Evolutionary conservation across 2,113 vertebrate species (phyloP), one percentile per base, ranked within the genome.

Genomic region (Hippolais icterina): DNA sequence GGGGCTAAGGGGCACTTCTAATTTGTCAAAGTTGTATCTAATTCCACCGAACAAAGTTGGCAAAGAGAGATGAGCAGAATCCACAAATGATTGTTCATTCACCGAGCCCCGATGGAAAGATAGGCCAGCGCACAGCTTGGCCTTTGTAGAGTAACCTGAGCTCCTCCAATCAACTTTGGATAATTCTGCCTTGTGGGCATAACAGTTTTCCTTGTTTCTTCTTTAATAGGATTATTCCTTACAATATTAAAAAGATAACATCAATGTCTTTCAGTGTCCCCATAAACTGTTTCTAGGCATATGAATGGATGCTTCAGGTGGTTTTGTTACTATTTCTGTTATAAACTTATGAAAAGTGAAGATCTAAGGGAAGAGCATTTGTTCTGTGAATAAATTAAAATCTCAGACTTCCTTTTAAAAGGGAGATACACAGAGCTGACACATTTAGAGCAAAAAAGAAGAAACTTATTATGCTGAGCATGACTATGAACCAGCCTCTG

Each of bases 1-100:
- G 66, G 96, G 97, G 97, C 95, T 85, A 76, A 83, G 79, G 93
- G 97, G 96, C 97, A 93, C 96, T 96, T 98, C 98, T 98, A 98
- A 98, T 98, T 98, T 98, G 98, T 98, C 98, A 97, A 97, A 98
- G 98, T 98, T 98, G 98, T 98, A 98, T 98, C 98, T 98, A 97
- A 98, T 98, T 98, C 98, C 98, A 97, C 93, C 47, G 98, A 98
- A 98, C 98, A 98, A 98, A 98, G 98, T 98, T 98, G 1, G 52
- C 94, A 97, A 96, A 97, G 98, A 98, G 98, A 98, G 98, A 98
- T 98, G 98, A 98, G 97, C 97, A 97, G 97, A 98, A 97, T 96
- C 98, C 97, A 97, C 96, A 97, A 97, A 98, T 97, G 95, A 98
- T 97, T 98, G 98, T 96, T 98, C 98, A 98, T 98, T 99, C 98